Base-by-base conservation (phyloP, 2,797 vertebrate species). In the Microcaecilia unicolor region DNA sequence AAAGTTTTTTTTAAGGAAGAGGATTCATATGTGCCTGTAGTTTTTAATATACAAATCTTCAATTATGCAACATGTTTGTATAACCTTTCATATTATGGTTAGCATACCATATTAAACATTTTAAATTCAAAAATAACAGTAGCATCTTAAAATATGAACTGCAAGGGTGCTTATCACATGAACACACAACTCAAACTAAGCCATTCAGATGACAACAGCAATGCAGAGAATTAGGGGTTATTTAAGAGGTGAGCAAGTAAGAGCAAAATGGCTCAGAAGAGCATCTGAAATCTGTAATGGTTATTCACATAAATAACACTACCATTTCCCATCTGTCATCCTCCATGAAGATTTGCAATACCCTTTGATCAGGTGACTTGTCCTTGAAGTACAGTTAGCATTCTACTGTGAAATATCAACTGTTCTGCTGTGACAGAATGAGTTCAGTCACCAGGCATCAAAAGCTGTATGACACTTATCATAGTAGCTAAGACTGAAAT, bases 341-440 rank as follows among this genome's bases (percentile, higher is more conserved):
- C 29, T 18, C 17, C 41, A 7, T 16, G 40, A 62, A 70, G 53
- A 72, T 68, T 68, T 64, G 55, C 57, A 61, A 27, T 65, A 49
- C 28, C 49, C 57, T 75, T 66, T 67, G 55, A 57, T 72, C 52
- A 67, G 34, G 44, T 33, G 39, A 21, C 40, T 67, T 59, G 64
- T 70, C 70, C 61, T 69, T 77, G 64, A 75, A 74, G 54, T 51
- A 40, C 35, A 49, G 52, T 61, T 36, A 61, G 44, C 46, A 40
- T 45, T 66, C 40, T 63, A 43, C 47, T 15, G 53, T 58, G 55
- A 60, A 63, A 61, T 41, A 48, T 64, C 57, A 63, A 29, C 52
- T 25, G 23, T 44, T 37, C 10, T 49, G 18, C 34, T 27, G 28
- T 60, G 64, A 61, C 51, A 65, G 52, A 69, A 69, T 60, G 46